Evolutionary conservation across 2,113 vertebrate species (phyloP).

Genomic region (Sakesphorus luctuosus): DNA sequence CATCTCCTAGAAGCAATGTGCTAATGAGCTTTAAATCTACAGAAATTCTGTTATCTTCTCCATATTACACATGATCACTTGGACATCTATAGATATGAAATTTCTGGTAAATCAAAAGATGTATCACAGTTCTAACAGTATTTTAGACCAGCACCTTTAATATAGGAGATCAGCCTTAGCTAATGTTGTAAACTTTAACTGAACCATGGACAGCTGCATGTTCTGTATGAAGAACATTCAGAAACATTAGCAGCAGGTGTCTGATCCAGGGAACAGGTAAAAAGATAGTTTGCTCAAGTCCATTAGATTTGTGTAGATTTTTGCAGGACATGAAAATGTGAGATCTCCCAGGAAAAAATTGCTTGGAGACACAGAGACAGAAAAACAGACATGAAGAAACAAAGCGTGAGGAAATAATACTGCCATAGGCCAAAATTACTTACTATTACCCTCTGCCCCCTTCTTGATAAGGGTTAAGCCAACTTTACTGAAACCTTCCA

Average conservation of each 20-base stretch:
- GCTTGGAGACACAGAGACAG: neutral
- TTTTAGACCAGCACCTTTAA: neutral
- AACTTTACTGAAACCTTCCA: neutral
- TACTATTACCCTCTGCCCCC: neutral
- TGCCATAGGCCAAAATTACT: neutral
- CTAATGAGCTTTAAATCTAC: neutral
- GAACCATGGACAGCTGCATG: neutral
- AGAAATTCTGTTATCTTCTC: neutral
- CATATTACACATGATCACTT: neutral
- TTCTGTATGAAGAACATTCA: neutral
- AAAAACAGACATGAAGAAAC: neutral
- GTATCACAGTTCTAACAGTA: neutral
- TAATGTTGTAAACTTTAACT: neutral
- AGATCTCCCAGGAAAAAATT: neutral
- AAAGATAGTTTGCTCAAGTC: slow-evolving; percentile 24
- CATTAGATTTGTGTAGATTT: neutral
- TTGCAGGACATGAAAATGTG: neutral
- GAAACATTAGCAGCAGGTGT: neutral
- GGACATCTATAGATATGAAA: neutral
- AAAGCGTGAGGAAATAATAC: neutral
- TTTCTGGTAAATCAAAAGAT: neutral
- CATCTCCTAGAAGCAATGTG: neutral
- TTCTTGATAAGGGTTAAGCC: slow-evolving; percentile 12
- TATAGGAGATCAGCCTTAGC: neutral
- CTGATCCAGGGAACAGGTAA: slow-evolving; percentile 2